Conservation (phyloP, 1,140 invertebrate species). For the Matsumurasca onukii region DNA sequence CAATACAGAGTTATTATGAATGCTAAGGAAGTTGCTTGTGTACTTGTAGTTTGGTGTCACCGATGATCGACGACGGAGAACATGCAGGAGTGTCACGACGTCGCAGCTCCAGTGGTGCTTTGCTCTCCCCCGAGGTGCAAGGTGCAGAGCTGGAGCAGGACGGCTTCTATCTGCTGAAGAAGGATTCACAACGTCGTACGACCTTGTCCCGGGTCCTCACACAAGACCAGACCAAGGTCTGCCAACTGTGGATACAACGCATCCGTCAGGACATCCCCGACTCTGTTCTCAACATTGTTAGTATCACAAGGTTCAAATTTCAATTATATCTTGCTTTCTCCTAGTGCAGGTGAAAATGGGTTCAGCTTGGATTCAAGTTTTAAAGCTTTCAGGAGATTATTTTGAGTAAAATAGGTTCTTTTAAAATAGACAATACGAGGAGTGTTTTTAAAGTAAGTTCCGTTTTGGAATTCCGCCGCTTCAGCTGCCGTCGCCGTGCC, state of each 20-base stretch:
- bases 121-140: slow-evolving; percentile 75
- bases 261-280: slow-evolving; percentile 58
- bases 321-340: not conserved
- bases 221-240: slow-evolving; percentile 85
- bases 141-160: slow-evolving; percentile 72
- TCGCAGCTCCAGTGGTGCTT: slow-evolving; percentile 73
- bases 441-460: too few relatives aligned
- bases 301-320: not conserved
- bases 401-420: too few relatives aligned
- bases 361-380: too few relatives aligned
- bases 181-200: slow-evolving; percentile 92
- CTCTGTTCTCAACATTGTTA: slow-evolving; percentile 30
- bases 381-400: too few relatives aligned
- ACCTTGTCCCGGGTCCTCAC: slow-evolving; percentile 88
- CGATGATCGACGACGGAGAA: slow-evolving; percentile 19
- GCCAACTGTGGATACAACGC: slow-evolving; percentile 78
- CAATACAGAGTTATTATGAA: too few relatives aligned
- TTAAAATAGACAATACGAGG: too few relatives aligned
- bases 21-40: too few relatives aligned
- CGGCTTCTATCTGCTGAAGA: slow-evolving; percentile 94
- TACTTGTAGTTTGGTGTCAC: too few relatives aligned
- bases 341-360: too few relatives aligned
- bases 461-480: too few relatives aligned
- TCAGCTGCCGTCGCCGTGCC: too few relatives aligned
- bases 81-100: slow-evolving; percentile 60